Evolutionary conservation across 2,797 vertebrate genomes (phyloP), one percentile per base, ranked within the genome.

Genomic region (Xenentodon cancila): DNA sequence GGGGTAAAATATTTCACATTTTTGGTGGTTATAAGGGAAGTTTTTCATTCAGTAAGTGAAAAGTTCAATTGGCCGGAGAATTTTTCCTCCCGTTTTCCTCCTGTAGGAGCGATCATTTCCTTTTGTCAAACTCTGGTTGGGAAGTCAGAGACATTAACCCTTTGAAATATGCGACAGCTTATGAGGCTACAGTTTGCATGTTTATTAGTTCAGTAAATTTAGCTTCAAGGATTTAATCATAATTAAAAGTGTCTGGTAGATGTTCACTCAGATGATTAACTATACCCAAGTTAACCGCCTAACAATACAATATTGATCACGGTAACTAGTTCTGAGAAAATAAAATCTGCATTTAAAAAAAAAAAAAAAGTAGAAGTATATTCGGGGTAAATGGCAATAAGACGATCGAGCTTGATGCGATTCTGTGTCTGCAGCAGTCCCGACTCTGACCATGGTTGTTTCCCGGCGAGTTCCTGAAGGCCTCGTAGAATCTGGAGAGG

Each of bases 401-500:
- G 37, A 40, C 1, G 13, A 16, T 40, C 34, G 5, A 40, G 37
- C 37, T 40, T 40, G 9, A 7, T 37, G 50, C 37, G n/a, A 18
- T 16, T 52, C n/a, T 50, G 45, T 16, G 30, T 22, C 13, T 22
- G 30, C 43, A 54, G 18, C 16, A 21, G 15, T 15, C 42, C 20
- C 15, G 8, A 56, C 20, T 9, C 83, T 54, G 88, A 98, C 97
- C 95, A 40, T 92, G 79, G 5, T 91, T 81, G 57, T 60, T 90
- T 40, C 91, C 83, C 0, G 94, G 88, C 0, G 91, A 81, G 59
- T 94, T 94, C 76, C 92, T 87, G 93, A 99, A 98, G 75, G 95
- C 93, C 82, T 98, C 97, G 0, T 97, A 95, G 90, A 98, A 97
- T 43, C 92, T 97, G 64, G 97, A 98, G 61, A 99, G 96, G 88